Evolutionary conservation across 2,888 invertebrate species (phyloP).

Genomic region (Lycia hirtaria): DNA sequence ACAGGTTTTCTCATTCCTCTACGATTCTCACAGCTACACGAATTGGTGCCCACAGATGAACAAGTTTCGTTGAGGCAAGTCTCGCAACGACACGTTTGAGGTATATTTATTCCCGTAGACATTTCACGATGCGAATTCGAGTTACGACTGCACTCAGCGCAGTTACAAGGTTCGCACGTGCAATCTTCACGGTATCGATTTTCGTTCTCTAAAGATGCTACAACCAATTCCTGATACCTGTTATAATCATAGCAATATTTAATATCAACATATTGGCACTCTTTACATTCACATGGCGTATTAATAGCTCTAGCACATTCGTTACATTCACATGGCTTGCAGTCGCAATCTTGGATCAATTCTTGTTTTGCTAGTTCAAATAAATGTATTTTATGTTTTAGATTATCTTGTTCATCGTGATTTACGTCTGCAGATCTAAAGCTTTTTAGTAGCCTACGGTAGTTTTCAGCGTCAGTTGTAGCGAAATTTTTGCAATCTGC

Average conservation of each 20-base stretch:
- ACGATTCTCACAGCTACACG: constrained; percentile 56
- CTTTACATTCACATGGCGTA: constrained; percentile 53
- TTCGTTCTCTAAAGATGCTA: constrained; percentile 51
- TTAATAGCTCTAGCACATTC: constrained; percentile 32
- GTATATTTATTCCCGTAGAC: constrained; percentile 54
- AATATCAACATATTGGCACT: constrained; percentile 58
- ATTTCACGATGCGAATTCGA: constrained; percentile 51
- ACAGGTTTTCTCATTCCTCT: constrained; percentile 57
- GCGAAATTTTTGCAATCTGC: constrained; percentile 47
- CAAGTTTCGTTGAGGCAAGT: constrained; percentile 55
- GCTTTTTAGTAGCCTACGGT: not conserved
- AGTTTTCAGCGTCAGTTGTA: constrained; percentile 7
- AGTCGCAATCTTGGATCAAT: constrained; percentile 47
- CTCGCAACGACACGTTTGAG: constrained; percentile 55
- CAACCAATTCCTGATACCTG: constrained; percentile 42
- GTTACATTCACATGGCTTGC: constrained; percentile 54
- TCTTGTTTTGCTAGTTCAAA: constrained; percentile 33
- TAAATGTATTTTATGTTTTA: not conserved
- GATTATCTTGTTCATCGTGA: not conserved
- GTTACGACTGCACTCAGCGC: constrained; percentile 53
- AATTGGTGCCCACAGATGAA: constrained; percentile 46
- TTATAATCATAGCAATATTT: constrained; percentile 32
- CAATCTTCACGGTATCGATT: constrained; percentile 46
- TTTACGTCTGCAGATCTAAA: not conserved
- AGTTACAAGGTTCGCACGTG: constrained; percentile 64